Base-by-base conservation (phyloP, 2,888 invertebrate genomes). In the Melikaiella ostensackeni region DNA sequence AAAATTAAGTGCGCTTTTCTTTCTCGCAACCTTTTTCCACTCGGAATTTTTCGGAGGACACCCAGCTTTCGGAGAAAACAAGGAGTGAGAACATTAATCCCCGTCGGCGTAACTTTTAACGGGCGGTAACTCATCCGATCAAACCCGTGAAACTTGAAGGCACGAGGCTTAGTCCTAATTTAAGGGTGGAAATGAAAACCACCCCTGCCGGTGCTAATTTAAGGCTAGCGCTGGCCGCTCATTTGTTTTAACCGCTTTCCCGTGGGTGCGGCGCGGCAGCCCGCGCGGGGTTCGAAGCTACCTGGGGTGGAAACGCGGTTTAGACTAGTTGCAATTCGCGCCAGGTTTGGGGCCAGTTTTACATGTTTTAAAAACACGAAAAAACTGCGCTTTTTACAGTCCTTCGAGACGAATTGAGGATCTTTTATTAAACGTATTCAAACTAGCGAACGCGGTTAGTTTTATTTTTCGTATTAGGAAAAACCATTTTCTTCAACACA, bases 141-240 rank as follows among this genome's bases (percentile, higher is more conserved):
- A 89, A 90, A 88, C 89, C 85, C 46, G 85, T 86, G 88, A 88
- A 88, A 88, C 88, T 89, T 88, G 87, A 84, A 84, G 85, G 86
- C 86, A 79, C 81, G 82, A 86, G 87, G 89, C 89, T 90, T 89
- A 90, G 89, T 90, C 88, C 90, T 91, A 91, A 91, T 91, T 91
- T 91, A 89, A 91, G 90, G 90, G 89, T 88, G 86, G 89, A 91
- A 91, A 91, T 90, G 91, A 91, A 91, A 91, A 91, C 89, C 91
- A 90, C 88, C 88, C 88, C 86, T 86, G 86, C 87, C 84, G 83
- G 87, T 87, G 88, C 90, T 91, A 91, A 91, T 91, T 91, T 91
- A 90, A 91, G 89, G 89, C 89, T 86, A 87, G 85, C 87, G 84
- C 88, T 88, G 86, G 88, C 88, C 89, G 88, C 90, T 90, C 91